These are phyloP conservation scores for Sylvicapra grimmia DNA, from an alignment of 2,113 vertebrate genomes.

Conservation along the genomic window DNA sequence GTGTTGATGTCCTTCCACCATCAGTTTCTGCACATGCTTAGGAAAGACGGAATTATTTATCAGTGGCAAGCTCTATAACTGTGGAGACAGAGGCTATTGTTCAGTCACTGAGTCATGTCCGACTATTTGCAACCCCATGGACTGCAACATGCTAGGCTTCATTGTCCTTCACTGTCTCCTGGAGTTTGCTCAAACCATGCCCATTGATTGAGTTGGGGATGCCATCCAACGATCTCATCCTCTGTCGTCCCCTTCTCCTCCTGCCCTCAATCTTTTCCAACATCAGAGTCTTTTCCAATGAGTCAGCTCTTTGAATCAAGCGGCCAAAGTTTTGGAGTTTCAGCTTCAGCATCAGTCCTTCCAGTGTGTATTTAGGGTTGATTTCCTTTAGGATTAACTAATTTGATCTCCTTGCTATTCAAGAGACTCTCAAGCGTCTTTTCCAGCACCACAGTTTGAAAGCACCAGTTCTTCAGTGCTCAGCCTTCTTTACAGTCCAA, in stretches of 20 bases:
- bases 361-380: neutral
- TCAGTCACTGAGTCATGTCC: neutral
- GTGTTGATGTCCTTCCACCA: neutral
- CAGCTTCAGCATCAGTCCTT: neutral
- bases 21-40: neutral
- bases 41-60: neutral
- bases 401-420: neutral
- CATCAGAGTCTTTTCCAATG: neutral
- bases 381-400: neutral
- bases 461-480: neutral
- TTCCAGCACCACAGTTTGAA: neutral
- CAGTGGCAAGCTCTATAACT: neutral
- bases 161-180: neutral
- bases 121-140: neutral
- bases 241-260: neutral
- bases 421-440: neutral
- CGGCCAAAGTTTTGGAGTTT: neutral
- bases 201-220: neutral
- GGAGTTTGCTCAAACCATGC: neutral
- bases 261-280: neutral
- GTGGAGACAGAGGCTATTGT: neutral
- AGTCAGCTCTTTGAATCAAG: neutral
- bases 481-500: neutral
- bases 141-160: neutral
- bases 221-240: neutral